Evolutionary conservation across 2,113 vertebrate genomes (phyloP), one percentile per base, ranked within the genome.

Genomic region (Trichechus manatus): DNA sequence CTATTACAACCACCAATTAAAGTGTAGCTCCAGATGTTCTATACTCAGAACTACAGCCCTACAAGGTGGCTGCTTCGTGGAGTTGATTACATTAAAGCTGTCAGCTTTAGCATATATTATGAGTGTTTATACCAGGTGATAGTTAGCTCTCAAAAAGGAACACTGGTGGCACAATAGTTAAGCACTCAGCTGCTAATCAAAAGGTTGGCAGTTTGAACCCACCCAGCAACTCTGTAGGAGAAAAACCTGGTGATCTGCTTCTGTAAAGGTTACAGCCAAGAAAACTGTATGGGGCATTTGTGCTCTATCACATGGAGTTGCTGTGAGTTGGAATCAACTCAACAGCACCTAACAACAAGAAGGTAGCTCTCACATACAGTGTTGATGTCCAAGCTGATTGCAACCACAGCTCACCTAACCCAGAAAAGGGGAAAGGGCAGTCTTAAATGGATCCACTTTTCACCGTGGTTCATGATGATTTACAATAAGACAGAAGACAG

Each of bases 21-120:
- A 95, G 31, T 68, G 22, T 66, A 77, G 80, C 87, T 95, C 70
- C 95, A 96, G 97, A 97, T 95, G 93, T 89, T 95, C 77, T 4
- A 0, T 22, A 56, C 50, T 94, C 80, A 92, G 66, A 85, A 75
- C 80, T 56, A 68, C 33, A 92, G 15, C 27, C 63, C 33, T 77
- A 36, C 66, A 87, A 97, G 29, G 50, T 95, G 33, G 17, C 42
- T 93, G 72, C 19, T 64, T 59, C n/a, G 66, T 61, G 50, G 13
- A 92, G 77, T 47, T 75, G 92, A 63, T 77, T 36, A 83, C 70
- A 53, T 97, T 39, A 77, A 90, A 92, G n/a, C 53, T 70, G 87
- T 82, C 77, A 77, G 31, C n/a, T 92, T 94, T 72, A 83, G 59
- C 13, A 7, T 82, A 23, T 80, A 75, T 87, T 79, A 63, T 8